A percentile compares a stretch with the other conserved stretches of the same genome.
phyloP scores from a whole-genome alignment of 2,888 invertebrate species.

The Nasonovia ribisnigri region DNA sequence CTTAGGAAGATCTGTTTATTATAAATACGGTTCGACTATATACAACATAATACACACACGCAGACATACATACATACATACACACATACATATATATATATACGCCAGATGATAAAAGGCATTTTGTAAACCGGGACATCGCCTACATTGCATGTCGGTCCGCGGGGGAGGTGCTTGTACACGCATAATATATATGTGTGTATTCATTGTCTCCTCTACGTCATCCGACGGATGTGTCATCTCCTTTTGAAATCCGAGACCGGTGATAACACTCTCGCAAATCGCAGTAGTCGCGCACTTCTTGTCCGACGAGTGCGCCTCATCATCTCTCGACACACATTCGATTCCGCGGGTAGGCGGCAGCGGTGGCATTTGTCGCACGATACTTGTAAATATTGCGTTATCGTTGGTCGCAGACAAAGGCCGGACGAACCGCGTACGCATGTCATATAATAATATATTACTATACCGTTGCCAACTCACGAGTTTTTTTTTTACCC shows the following conservation, averaged over 20 bases:
- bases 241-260: slow-evolving; percentile 41
- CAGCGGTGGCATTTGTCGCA: neutral
- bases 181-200: neutral
- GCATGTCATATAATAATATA: neutral
- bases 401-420: neutral
- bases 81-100: neutral
- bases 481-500: neutral
- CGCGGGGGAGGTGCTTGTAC: slow-evolving; percentile 8
- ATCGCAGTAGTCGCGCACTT: neutral
- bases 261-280: neutral
- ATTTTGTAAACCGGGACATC: slow-evolving; percentile 56
- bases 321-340: neutral
- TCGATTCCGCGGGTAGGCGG: neutral
- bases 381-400: neutral
- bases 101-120: neutral
- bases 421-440: neutral
- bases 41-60: neutral
- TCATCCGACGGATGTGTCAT: slow-evolving; percentile 37
- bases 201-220: slow-evolving; percentile 33
- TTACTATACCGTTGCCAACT: neutral
- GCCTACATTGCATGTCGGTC: slow-evolving; percentile 27
- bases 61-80: neutral
- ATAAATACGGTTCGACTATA: neutral
- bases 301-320: neutral
- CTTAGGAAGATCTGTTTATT: slow-evolving; percentile 25